Conservation (phyloP, 2,797 vertebrate species). For the Echeneis naucrates region DNA sequence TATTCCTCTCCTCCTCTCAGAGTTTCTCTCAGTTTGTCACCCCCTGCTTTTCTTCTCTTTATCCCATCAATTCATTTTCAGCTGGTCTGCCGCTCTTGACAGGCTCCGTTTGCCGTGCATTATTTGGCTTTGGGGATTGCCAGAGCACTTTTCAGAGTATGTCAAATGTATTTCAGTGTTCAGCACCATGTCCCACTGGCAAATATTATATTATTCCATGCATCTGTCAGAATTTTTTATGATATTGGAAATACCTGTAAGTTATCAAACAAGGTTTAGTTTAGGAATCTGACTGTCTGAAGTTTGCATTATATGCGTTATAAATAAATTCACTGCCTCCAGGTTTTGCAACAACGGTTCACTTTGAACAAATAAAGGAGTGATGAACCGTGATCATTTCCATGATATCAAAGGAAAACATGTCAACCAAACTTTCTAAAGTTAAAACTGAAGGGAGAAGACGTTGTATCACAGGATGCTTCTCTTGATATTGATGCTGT, state of each 20-base stretch:
- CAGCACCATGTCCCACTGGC: constrained; percentile 42
- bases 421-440: constrained; percentile 10
- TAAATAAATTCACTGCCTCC: constrained; percentile 7
- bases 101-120: constrained; percentile 54
- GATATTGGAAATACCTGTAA: constrained; percentile 32
- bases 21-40: constrained; percentile 13
- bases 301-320: constrained; percentile 25
- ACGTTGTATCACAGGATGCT: neutral
- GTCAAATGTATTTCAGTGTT: constrained; percentile 36
- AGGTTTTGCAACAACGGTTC: constrained; percentile 9
- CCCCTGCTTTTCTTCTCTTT: constrained; percentile 29
- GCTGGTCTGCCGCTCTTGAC: constrained; percentile 51
- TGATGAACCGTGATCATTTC: neutral
- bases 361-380: constrained; percentile 10
- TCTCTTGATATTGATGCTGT: neutral
- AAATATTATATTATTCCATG: constrained; percentile 29
- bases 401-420: constrained; percentile 1
- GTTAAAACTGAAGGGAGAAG: constrained; percentile 7
- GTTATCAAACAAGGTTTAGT: constrained; percentile 15
- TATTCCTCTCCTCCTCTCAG: constrained; percentile 2
- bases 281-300: constrained; percentile 13
- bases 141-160: constrained; percentile 43
- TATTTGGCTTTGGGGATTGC: constrained; percentile 50
- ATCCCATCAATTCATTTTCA: constrained; percentile 59
- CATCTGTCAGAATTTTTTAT: constrained; percentile 39